Evolutionary conservation across 2,888 invertebrate genomes (phyloP).

Genomic region (Dexiosoma caninum): DNA sequence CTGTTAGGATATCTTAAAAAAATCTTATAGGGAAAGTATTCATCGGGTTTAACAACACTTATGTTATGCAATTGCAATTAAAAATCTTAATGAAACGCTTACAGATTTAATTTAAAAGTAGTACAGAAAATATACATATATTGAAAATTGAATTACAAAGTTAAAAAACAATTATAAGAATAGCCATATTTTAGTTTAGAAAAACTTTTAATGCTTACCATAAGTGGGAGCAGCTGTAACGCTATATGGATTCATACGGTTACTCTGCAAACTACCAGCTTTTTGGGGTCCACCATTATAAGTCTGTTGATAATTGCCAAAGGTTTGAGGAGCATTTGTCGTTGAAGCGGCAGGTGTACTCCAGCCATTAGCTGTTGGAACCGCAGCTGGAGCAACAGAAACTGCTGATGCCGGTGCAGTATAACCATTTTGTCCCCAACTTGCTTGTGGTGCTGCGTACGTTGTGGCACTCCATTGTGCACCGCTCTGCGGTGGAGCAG

Average conservation of each 20-base stretch:
- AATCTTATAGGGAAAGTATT: conserved; percentile 20
- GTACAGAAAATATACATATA: conserved; percentile 15
- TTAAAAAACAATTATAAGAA: conserved; percentile 8
- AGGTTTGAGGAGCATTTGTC: conserved; percentile 63
- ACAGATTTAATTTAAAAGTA: conserved; percentile 32
- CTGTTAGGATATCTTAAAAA: conserved; percentile 46
- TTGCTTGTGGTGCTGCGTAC: conserved; percentile 55
- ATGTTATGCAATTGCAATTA: conserved; percentile 18
- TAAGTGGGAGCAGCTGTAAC: conserved; percentile 69
- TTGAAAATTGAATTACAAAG: conserved; percentile 23
- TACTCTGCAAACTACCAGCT: conserved; percentile 83
- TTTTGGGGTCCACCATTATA: conserved; percentile 90
- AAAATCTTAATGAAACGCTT: conserved; percentile 38
- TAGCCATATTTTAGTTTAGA: not conserved
- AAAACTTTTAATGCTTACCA: conserved; percentile 67
- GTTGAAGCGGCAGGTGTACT: conserved; percentile 64
- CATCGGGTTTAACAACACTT: conserved; percentile 32
- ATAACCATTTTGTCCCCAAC: conserved; percentile 66
- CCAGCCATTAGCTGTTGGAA: conserved; percentile 64
- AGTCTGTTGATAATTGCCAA: conserved; percentile 87
- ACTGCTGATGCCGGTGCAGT: conserved; percentile 64
- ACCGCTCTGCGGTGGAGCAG: conserved; percentile 64
- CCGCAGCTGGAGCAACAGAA: conserved; percentile 61
- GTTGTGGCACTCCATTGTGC: conserved; percentile 63
- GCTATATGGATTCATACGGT: conserved; percentile 83